Conservation (phyloP, 2,888 invertebrate genomes). For the Bellardia bayeri region DNA sequence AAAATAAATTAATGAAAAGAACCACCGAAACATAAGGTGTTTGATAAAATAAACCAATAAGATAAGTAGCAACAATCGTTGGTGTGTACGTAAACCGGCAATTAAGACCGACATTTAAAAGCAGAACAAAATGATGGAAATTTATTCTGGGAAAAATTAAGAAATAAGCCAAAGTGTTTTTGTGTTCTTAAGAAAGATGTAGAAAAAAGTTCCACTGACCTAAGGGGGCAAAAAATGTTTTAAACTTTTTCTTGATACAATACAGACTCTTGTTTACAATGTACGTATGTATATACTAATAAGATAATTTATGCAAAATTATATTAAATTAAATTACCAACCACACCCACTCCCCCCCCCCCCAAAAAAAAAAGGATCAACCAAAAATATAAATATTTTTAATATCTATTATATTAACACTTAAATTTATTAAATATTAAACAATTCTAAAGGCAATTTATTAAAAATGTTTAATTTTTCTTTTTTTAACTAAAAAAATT, state of each 20-base stretch:
- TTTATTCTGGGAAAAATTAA: slow-evolving; percentile 5
- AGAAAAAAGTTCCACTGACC: slow-evolving; percentile 14
- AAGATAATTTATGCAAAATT: slow-evolving; percentile 57
- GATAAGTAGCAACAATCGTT: slow-evolving; percentile 17
- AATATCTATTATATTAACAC: not conserved
- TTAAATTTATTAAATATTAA: slow-evolving; percentile 4
- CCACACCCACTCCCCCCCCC: no score
- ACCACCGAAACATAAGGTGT: slow-evolving; percentile 46
- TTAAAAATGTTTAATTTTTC: not conserved
- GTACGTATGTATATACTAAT: slow-evolving; percentile 7
- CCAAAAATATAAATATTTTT: slow-evolving; percentile 1
- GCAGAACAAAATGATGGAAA: slow-evolving; percentile 26
- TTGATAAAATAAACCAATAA: slow-evolving; percentile 42
- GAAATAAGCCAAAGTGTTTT: not conserved
- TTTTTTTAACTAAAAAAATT: not conserved
- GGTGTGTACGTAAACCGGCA: slow-evolving; percentile 46
- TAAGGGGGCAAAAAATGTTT: slow-evolving; percentile 33
- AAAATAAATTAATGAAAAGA: slow-evolving; percentile 6
- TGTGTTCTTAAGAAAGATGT: slow-evolving; percentile 2
- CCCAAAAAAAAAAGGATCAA: not conserved
- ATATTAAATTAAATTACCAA: slow-evolving; percentile 26
- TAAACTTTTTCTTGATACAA: slow-evolving; percentile 16
- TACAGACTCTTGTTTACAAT: not conserved
- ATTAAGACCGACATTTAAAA: slow-evolving; percentile 40
- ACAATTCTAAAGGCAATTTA: not conserved